Evolutionary conservation across 2,888 invertebrate genomes (phyloP).

Genomic region (Caenorhabditis afra): DNA sequence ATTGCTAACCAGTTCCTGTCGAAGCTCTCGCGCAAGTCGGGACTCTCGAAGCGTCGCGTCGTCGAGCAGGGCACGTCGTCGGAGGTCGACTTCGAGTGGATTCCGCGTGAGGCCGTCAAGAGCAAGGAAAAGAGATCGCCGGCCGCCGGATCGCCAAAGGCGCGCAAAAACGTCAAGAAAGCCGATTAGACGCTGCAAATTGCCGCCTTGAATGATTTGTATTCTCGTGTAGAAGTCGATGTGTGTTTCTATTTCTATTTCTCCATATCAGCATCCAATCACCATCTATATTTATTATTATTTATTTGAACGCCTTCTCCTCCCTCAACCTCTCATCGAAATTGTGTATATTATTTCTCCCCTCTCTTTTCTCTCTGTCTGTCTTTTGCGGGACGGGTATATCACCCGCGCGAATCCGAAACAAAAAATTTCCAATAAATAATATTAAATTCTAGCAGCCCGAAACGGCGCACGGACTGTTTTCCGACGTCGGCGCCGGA

Average conservation of each 20-base stretch:
- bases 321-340: constrained; percentile 20
- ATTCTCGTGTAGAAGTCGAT: background rate
- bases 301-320: constrained; percentile 30
- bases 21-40: constrained; percentile 78
- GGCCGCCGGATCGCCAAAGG: constrained; percentile 72
- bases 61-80: constrained; percentile 92
- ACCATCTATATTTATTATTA: constrained; percentile 9
- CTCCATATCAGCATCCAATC: constrained; percentile 23
- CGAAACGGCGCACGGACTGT: too few relatives aligned
- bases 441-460: background rate
- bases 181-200: constrained; percentile 67
- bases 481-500: too few relatives aligned
- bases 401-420: constrained; percentile 33
- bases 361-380: background rate
- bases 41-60: constrained; percentile 70
- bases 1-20: constrained; percentile 80
- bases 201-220: too few relatives aligned
- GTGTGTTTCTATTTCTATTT: background rate
- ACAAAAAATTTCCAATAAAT: constrained; percentile 16
- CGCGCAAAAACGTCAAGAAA: constrained; percentile 71
- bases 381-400: constrained; percentile 59
- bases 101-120: constrained; percentile 87
- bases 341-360: constrained; percentile 57
- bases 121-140: constrained; percentile 72
- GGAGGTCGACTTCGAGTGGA: constrained; percentile 98